Evolutionary conservation across 2,113 vertebrate genomes (phyloP).

Genomic region (Dendrocopos noguchii): DNA sequence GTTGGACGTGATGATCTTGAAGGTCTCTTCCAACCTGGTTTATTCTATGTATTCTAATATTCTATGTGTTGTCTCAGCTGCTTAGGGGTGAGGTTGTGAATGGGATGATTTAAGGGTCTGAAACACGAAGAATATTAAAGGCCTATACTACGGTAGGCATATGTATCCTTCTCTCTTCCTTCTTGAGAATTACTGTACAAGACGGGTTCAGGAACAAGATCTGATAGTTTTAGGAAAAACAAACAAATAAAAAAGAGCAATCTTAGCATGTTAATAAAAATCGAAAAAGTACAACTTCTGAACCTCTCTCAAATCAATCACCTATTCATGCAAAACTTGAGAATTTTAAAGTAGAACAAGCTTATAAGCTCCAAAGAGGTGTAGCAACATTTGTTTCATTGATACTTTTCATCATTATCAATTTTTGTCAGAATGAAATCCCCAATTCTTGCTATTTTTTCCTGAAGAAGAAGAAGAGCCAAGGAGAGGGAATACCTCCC

Average conservation of each 20-base stretch:
- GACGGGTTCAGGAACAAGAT: background rate
- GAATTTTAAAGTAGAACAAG: background rate
- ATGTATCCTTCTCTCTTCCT: background rate
- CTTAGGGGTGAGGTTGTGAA: background rate
- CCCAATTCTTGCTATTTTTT: background rate
- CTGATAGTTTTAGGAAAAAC: background rate
- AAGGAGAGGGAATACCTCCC: background rate
- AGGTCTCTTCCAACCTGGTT: no score
- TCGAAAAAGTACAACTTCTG: fast-evolving
- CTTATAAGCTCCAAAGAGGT: background rate
- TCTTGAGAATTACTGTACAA: fast-evolving
- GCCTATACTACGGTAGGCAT: fast-evolving
- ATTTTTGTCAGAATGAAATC: background rate
- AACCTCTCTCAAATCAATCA: background rate
- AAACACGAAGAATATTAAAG: background rate
- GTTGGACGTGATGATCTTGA: no score
- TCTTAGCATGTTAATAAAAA: background rate
- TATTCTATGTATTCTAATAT: no score
- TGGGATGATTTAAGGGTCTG: background rate
- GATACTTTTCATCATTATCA: background rate
- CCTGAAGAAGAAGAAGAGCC: background rate
- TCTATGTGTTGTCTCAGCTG: background rate
- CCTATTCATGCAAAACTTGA: background rate
- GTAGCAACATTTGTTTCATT: background rate
- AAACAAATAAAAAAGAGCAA: no score